Percentiles rank a stretch among this genome's conserved stretches.
Conservation (phyloP, 2,797 vertebrate genomes). For the Labroides dimidiatus region DNA sequence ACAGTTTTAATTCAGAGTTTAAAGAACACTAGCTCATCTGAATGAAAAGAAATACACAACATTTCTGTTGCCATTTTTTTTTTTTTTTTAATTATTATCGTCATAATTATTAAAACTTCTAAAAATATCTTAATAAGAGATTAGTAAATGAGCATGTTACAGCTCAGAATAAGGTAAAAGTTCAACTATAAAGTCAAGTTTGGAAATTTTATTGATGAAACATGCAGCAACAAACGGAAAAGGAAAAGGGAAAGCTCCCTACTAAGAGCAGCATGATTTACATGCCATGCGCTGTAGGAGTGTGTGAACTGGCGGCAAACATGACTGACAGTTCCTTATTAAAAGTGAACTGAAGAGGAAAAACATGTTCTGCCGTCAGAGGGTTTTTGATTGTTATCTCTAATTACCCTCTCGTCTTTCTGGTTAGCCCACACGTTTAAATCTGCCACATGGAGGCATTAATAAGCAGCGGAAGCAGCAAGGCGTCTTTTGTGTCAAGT, state of each 20-base stretch:
- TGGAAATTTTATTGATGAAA: background rate
- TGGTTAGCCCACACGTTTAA: background rate
- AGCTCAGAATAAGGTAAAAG: no score
- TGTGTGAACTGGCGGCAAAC: constrained; percentile 10
- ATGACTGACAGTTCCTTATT: constrained; percentile 11
- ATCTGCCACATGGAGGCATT: background rate
- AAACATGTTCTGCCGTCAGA: background rate
- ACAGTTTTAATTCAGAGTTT: no score
- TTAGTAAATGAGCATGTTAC: no score
- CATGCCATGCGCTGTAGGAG: background rate
- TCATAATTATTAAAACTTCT: no score
- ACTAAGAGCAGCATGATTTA: background rate
- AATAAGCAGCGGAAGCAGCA: no score
- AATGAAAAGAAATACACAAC: no score
- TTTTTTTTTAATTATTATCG: no score
- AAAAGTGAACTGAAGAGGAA: background rate
- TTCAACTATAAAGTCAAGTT: no score
- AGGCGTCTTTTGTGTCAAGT: no score
- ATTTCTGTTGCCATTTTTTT: no score
- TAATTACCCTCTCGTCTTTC: background rate
- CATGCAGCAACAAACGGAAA: background rate
- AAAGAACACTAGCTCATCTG: no score
- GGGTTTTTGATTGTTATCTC: background rate
- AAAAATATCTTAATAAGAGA: no score
- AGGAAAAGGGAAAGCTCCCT: background rate